Conservation (phyloP, 2,888 invertebrate species). For the Pasiphila rectangulata region DNA sequence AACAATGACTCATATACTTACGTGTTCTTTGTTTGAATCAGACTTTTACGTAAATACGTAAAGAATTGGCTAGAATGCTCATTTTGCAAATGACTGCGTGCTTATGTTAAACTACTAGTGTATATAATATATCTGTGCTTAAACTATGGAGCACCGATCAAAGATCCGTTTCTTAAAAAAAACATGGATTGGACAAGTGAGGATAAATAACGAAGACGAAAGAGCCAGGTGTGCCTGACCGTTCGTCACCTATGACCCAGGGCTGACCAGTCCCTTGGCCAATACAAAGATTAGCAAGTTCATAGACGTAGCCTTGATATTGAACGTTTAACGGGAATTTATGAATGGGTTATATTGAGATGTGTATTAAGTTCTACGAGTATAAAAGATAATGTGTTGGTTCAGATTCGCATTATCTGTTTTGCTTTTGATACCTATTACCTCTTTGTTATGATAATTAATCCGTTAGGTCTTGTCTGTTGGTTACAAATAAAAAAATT, state of each 20-base stretch:
- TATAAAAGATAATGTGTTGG: neutral
- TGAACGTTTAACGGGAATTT: slow-evolving; percentile 31
- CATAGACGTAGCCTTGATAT: slow-evolving; percentile 43
- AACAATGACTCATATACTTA: slow-evolving; percentile 14
- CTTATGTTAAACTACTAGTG: no score
- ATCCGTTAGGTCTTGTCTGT: no score
- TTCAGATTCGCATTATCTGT: neutral
- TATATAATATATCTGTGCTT: no score
- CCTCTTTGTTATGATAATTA: no score
- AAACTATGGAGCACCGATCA: slow-evolving; percentile 24
- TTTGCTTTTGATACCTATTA: neutral
- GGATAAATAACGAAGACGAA: slow-evolving; percentile 39
- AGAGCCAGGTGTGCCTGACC: slow-evolving; percentile 63
- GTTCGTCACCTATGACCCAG: slow-evolving; percentile 78
- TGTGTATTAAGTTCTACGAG: neutral
- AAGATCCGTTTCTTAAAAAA: slow-evolving; percentile 16
- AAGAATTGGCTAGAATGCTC: neutral
- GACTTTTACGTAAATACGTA: slow-evolving; percentile 14
- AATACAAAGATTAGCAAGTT: slow-evolving; percentile 57
- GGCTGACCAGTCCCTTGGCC: slow-evolving; percentile 62
- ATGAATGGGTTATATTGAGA: slow-evolving; percentile 16
- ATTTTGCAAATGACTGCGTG: no score
- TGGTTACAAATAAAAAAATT: no score
- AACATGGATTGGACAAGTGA: slow-evolving; percentile 25
- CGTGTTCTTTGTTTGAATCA: neutral